Percentiles rank a stretch among this genome's conserved stretches.
Conservation (phyloP, 1,140 invertebrate genomes). For the Hesperophylax magnus region DNA sequence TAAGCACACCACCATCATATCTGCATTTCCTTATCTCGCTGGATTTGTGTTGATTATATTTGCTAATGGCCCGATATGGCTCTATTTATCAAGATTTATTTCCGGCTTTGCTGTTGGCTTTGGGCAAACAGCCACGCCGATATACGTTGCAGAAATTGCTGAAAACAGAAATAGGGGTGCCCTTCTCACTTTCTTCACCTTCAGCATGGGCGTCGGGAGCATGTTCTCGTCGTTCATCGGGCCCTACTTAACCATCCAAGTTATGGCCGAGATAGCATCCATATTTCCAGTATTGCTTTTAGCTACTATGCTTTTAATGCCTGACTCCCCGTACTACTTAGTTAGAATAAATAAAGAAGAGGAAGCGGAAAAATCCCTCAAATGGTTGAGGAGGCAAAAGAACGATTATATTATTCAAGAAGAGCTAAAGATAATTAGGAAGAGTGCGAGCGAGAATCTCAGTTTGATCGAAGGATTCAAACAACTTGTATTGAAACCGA, state of each 20-base stretch:
- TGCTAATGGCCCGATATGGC: conserved; percentile 54
- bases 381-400: conserved; percentile 53
- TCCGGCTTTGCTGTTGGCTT: conserved; percentile 54
- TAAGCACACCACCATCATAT: conserved; percentile 61
- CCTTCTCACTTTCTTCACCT: conserved; percentile 47
- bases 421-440: conserved; percentile 50
- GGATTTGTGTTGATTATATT: conserved; percentile 64
- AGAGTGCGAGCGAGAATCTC: conserved; percentile 45
- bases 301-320: conserved; percentile 45
- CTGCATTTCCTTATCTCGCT: conserved; percentile 58
- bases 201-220: conserved; percentile 44
- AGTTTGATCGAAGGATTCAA: conserved; percentile 40
- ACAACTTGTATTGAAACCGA: conserved; percentile 45
- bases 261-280: conserved; percentile 52
- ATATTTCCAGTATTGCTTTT: conserved; percentile 51
- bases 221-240: conserved; percentile 48
- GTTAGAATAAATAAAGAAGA: conserved; percentile 52
- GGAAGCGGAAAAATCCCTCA: conserved; percentile 47
- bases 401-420: conserved; percentile 46
- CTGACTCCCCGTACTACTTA: conserved; percentile 53
- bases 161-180: conserved; percentile 56
- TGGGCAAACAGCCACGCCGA: conserved; percentile 55
- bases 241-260: conserved; percentile 46
- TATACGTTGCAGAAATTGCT: conserved; percentile 55
- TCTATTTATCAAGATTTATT: conserved; percentile 52